These are phyloP conservation scores for Crocodylus rhombifer DNA, from an alignment of 2,797 vertebrate genomes.

Conservation along the genomic window DNA sequence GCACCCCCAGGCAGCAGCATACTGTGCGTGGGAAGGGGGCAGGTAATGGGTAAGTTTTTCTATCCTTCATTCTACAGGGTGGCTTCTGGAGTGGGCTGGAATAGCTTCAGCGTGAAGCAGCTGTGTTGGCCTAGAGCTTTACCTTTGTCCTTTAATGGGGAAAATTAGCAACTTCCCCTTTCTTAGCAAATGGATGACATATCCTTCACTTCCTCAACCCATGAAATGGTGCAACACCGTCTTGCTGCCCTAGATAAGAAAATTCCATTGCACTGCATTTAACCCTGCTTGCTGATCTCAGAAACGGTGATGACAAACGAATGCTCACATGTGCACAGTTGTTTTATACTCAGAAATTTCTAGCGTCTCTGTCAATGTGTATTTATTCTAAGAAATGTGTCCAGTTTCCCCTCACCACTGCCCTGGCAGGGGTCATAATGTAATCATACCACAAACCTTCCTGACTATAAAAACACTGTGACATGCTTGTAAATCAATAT, in stretches of 20 bases:
- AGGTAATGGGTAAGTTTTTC: not conserved
- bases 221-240: not conserved
- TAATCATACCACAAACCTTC: not conserved
- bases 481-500: not conserved
- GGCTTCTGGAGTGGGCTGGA: not conserved
- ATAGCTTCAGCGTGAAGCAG: not conserved
- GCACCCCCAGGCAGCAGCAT: not conserved
- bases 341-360: not conserved
- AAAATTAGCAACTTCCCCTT: conserved; percentile 35
- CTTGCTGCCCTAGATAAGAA: not conserved
- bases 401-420: not conserved
- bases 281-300: not conserved
- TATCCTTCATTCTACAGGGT: not conserved
- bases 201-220: conserved; percentile 25
- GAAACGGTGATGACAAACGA: not conserved
- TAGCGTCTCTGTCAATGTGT: not conserved
- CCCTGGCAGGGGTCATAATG: not conserved
- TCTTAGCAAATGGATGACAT: not conserved
- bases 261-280: not conserved
- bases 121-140: not conserved
- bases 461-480: not conserved
- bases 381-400: not conserved
- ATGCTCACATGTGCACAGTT: not conserved
- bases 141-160: conserved; percentile 18
- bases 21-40: not conserved